Percentiles rank a stretch among this genome's conserved stretches.
These are phyloP conservation scores for Synergus itoensis DNA, from an alignment of 2,888 invertebrate species.

Conservation along the genomic window DNA sequence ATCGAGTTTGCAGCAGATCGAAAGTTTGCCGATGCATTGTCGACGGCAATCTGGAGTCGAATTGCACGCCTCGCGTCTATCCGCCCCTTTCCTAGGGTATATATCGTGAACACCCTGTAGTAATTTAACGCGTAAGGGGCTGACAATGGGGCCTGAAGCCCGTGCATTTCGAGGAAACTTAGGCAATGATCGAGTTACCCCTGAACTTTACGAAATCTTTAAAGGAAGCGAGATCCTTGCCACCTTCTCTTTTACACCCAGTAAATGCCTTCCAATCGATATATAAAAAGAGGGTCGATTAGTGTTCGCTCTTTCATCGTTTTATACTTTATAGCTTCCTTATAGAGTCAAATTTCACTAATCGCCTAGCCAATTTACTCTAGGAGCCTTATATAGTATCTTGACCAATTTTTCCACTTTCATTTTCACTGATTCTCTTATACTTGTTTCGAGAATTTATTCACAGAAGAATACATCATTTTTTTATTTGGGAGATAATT, in stretches of 20 bases:
- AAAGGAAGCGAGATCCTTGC: conserved; percentile 51
- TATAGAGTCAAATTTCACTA: conserved; percentile 36
- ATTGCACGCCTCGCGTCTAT: conserved; percentile 65
- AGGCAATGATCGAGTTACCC: conserved; percentile 72
- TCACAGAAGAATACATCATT: background rate
- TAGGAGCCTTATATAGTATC: background rate
- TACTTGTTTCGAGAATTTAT: background rate
- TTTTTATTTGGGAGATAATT: conserved; percentile 16
- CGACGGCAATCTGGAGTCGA: conserved; percentile 73
- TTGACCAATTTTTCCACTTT: conserved; percentile 16
- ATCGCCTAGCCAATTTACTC: conserved; percentile 25
- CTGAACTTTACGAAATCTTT: conserved; percentile 56
- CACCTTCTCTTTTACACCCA: conserved; percentile 39
- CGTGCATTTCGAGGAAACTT: conserved; percentile 61
- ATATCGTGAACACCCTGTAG: conserved; percentile 65
- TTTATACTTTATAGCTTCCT: conserved; percentile 25
- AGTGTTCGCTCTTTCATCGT: conserved; percentile 32
- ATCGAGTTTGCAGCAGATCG: conserved; percentile 70
- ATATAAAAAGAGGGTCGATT: conserved; percentile 35
- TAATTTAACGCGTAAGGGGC: conserved; percentile 74
- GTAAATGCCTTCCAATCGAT: conserved; percentile 40
- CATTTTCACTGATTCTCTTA: background rate
- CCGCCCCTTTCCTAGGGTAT: conserved; percentile 57
- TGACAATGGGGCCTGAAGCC: conserved; percentile 68
- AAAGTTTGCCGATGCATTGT: conserved; percentile 74